Percentiles rank a stretch among this genome's conserved stretches.
Conservation (phyloP, 2,113 vertebrate genomes). For the Rhizomys pruinosus region DNA sequence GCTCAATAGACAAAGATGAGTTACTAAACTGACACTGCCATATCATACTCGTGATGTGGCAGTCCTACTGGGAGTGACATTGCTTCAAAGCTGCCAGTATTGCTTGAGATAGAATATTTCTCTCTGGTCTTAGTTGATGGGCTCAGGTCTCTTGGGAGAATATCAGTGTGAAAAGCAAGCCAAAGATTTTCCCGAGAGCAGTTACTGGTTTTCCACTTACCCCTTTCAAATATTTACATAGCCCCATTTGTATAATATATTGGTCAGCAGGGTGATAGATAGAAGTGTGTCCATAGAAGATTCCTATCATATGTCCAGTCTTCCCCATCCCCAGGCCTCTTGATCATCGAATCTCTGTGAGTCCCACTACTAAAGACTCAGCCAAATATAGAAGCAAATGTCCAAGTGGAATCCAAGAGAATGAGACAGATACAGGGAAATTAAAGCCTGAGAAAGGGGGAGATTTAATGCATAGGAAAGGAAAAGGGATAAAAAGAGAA, state of each 20-base stretch:
- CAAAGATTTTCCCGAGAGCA: conserved; percentile 26
- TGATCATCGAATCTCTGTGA: conserved; percentile 44
- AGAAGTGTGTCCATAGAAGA: conserved; percentile 7
- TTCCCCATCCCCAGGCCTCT: background rate
- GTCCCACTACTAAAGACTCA: conserved; percentile 5
- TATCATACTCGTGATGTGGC: background rate
- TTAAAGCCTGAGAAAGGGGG: conserved; percentile 24
- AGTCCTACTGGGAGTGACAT: background rate
- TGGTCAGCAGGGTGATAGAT: background rate
- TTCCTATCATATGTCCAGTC: background rate
- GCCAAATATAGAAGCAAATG: background rate
- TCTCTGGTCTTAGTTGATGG: conserved; percentile 5
- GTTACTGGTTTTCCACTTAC: background rate
- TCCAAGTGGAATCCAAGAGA: conserved; percentile 22
- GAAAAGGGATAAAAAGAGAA: background rate
- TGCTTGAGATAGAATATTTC: background rate
- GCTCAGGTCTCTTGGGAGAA: background rate
- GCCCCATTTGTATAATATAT: background rate
- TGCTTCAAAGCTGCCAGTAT: background rate
- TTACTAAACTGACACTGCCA: background rate
- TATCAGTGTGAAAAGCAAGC: conserved; percentile 18
- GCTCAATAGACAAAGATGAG: background rate
- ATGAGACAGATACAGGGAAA: conserved; percentile 37
- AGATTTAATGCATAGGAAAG: conserved; percentile 19
- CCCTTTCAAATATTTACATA: conserved; percentile 34